Conservation (phyloP, 2,797 vertebrate genomes). For the Crocidura indochinensis region DNA sequence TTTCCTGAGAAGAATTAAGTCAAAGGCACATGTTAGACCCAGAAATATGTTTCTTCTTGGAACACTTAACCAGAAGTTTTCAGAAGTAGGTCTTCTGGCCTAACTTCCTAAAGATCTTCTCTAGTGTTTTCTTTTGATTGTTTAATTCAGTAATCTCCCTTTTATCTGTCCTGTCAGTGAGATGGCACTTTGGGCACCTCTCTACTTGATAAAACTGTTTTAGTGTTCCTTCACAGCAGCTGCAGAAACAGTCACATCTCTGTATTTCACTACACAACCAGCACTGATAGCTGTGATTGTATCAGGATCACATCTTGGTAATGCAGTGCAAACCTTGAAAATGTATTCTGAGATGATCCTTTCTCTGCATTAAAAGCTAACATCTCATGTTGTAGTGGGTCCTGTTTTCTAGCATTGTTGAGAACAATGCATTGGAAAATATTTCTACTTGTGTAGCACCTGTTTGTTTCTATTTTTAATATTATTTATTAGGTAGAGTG, state of each 20-base stretch:
- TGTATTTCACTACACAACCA: neutral
- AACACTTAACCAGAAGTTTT: too few relatives aligned
- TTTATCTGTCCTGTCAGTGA: too few relatives aligned
- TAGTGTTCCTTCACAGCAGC: neutral
- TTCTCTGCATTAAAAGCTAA: neutral
- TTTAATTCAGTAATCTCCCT: neutral
- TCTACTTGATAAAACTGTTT: neutral
- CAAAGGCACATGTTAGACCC: neutral
- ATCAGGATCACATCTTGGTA: neutral
- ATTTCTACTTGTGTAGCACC: neutral
- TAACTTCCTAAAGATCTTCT: neutral
- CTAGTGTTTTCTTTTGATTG: neutral
- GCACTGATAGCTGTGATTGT: neutral
- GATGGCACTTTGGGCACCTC: neutral
- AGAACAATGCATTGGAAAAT: neutral
- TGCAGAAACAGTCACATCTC: neutral
- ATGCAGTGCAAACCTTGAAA: neutral
- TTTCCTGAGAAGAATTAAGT: neutral
- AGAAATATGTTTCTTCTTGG: neutral
- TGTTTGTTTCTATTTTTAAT: neutral
- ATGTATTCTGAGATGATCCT: neutral
- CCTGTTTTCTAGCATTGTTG: neutral
- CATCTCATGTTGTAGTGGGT: neutral
- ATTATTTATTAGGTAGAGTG: neutral
- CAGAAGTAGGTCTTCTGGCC: neutral